These are phyloP conservation scores for Amazona vittata DNA, from an alignment of 2,113 vertebrate species.

Conservation along the genomic window DNA sequence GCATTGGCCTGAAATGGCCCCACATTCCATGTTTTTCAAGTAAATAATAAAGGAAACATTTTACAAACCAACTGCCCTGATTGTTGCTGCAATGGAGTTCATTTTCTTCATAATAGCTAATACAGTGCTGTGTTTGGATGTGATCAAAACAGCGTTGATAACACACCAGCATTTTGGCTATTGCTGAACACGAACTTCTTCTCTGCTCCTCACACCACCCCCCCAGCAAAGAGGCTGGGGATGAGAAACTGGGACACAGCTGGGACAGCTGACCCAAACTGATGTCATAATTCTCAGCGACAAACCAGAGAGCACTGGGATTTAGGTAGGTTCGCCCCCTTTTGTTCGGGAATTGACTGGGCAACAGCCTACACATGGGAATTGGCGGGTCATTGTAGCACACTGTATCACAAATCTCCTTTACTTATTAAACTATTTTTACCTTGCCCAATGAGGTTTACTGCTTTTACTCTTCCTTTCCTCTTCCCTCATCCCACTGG, in stretches of 20 bases:
- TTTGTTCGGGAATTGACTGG: neutral
- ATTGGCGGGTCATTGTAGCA: neutral
- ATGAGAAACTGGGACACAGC: neutral
- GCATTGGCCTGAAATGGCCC: neutral
- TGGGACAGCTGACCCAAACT: neutral
- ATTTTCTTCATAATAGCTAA: neutral
- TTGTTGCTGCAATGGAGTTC: neutral
- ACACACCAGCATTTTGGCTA: neutral
- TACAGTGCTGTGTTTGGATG: fast-evolving
- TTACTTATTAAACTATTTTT: neutral
- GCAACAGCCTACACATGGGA: neutral
- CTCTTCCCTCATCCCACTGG: neutral
- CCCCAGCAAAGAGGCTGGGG: neutral
- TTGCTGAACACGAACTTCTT: neutral
- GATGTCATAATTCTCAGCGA: neutral
- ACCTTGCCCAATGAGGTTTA: neutral
- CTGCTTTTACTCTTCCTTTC: neutral
- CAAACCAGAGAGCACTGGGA: neutral
- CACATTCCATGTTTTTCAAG: neutral
- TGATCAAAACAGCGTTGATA: neutral
- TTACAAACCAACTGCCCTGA: neutral
- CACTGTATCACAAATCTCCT: neutral
- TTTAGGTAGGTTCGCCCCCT: neutral
- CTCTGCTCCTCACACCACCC: neutral
- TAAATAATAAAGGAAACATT: neutral